Evolutionary conservation across 2,113 vertebrate species (phyloP), one percentile per base, ranked within the genome.

Genomic region (Sardina pilchardus): DNA sequence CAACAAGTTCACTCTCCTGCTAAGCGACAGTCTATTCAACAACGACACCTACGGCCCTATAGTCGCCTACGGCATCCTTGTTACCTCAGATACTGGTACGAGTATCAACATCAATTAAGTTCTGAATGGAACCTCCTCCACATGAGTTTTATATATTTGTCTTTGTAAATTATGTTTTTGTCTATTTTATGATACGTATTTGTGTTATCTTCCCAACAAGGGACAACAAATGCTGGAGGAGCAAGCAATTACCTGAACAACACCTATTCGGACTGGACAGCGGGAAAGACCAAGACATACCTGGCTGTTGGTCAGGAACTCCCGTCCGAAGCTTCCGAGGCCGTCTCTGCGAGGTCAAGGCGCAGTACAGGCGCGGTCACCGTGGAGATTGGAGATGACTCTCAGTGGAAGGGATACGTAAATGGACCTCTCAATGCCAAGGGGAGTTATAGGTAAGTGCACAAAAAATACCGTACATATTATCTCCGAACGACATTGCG

Each of bases 41-140:
- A 83, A 91, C 86, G 82, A 91, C n/a, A 82, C 47, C 81, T 88
- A 94, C 2, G 96, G 96, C 87, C 94, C 93, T 0, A 88, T 97
- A 87, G 82, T 84, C 86, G 92, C 93, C 81, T 96, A 96, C 0
- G 96, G 96, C 0, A 17, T 97, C 43, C 85, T 97, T 86, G 91
- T 97, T 67, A 91, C 93, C 89, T 92, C 93, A 0, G 82, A 87
- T 6, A 45, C 16, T 2, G 71, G 71, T 78, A 78, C 0, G 30
- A 36, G 12, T 36, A 5, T 34, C 63, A 78, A 17, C 10, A n/a
- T n/a, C n/a, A 36, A 1, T 5, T 36, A 78, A 24, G 19, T 59
- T 21, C 5, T 24, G 2, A 50, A 50, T 17, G 16, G 17, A 53
- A 24, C 53, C 6, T 1, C 21, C 4, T 59, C 4, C 4, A 21